Evolutionary conservation across 2,888 invertebrate species (phyloP).

Genomic region (Gnatocerus cornutus): DNA sequence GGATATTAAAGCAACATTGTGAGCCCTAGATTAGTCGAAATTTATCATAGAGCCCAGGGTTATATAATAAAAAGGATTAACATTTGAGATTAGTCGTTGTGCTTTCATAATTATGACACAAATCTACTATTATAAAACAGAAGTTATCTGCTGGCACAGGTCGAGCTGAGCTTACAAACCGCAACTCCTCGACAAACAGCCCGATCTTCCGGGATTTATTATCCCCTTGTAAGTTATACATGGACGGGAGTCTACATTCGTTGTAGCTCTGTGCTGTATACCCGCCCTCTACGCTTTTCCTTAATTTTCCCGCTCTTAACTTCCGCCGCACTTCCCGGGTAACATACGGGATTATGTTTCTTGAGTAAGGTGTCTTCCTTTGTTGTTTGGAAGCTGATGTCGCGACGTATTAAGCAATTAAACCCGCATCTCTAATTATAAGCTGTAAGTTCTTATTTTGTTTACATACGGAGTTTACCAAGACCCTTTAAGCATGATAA

Average conservation of each 20-base stretch:
- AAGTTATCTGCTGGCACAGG: slow-evolving; percentile 48
- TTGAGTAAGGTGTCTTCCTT: slow-evolving; percentile 56
- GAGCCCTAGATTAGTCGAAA: slow-evolving; percentile 30
- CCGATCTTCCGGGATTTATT: slow-evolving; percentile 48
- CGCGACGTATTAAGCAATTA: slow-evolving; percentile 59
- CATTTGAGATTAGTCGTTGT: slow-evolving; percentile 50
- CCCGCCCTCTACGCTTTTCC: slow-evolving; percentile 42
- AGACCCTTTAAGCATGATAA: slow-evolving; percentile 36
- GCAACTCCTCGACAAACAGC: slow-evolving; percentile 49
- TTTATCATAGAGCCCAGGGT: slow-evolving; percentile 33
- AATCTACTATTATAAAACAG: slow-evolving; percentile 52
- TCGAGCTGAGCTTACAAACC: slow-evolving; percentile 46
- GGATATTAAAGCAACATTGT: slow-evolving; percentile 19
- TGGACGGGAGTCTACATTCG: slow-evolving; percentile 29
- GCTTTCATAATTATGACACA: slow-evolving; percentile 51
- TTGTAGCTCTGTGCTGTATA: slow-evolving; percentile 24
- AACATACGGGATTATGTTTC: slow-evolving; percentile 56
- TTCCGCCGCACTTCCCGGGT: slow-evolving; percentile 41
- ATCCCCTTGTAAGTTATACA: slow-evolving; percentile 49
- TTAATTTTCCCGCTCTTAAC: slow-evolving; percentile 45
- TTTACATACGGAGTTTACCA: slow-evolving; percentile 38
- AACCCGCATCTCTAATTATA: slow-evolving; percentile 59
- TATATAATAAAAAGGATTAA: slow-evolving; percentile 48
- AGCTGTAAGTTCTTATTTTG: slow-evolving; percentile 54
- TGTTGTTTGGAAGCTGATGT: slow-evolving; percentile 54